Evolutionary conservation across 1,140 invertebrate genomes (phyloP).

Genomic region (Penaeus chinensis): DNA sequence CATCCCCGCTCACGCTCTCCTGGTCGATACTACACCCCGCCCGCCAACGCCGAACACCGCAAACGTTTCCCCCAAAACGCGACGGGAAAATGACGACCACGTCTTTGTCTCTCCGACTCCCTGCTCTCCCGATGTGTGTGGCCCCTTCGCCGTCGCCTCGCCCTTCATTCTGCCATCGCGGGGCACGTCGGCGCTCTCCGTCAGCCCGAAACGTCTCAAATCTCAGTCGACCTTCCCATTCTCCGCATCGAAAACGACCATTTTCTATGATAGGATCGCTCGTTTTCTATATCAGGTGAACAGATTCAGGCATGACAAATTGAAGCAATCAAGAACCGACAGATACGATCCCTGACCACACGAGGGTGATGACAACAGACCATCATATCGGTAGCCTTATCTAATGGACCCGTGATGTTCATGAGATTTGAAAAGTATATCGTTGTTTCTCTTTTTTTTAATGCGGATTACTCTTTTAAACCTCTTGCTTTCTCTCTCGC

Average conservation of each 20-base stretch:
- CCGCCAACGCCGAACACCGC: conserved; percentile 14
- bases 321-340: no score
- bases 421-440: no score
- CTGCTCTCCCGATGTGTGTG: neutral
- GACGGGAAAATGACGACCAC: neutral
- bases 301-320: conserved; percentile 1
- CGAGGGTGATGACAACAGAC: no score
- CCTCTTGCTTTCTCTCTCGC: no score
- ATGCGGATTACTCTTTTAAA: no score
- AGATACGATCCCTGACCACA: no score
- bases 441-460: no score
- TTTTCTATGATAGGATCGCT: conserved; percentile 17
- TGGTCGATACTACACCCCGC: conserved; percentile 29
- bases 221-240: neutral
- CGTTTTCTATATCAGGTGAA: conserved; percentile 39
- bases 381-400: no score
- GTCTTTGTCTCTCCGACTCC: no score
- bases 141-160: no score
- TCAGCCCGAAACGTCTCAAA: neutral
- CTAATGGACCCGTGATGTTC: no score
- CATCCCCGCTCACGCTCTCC: neutral
- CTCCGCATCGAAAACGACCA: neutral
- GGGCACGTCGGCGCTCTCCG: neutral
- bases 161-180: neutral
- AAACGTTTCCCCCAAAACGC: conserved; percentile 19